Conservation (phyloP, 2,113 vertebrate genomes). For the Etheostoma spectabile region DNA sequence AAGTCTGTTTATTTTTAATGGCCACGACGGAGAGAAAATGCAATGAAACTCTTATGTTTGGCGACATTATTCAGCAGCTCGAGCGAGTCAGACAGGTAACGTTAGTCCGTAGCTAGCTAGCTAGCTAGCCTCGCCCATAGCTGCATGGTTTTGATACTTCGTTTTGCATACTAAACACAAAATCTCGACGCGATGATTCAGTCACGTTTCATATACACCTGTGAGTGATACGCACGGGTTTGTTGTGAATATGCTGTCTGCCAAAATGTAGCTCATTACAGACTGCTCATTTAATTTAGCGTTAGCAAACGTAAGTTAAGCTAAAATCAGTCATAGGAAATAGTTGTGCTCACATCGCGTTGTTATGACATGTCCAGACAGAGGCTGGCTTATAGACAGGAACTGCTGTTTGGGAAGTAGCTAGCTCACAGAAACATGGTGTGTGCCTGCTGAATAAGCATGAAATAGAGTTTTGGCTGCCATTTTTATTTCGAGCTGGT, state of each 20-base stretch:
- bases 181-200: fast-evolving
- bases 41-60: background rate
- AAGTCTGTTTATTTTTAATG: slow-evolving; percentile 73
- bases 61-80: background rate
- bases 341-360: slow-evolving; percentile 57
- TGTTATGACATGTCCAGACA: slow-evolving; percentile 73
- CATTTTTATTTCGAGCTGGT: background rate
- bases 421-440: background rate
- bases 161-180: background rate
- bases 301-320: slow-evolving; percentile 20
- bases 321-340: slow-evolving; percentile 57
- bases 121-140: slow-evolving; percentile 77
- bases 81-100: slow-evolving; percentile 27
- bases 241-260: background rate
- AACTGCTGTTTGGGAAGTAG: background rate
- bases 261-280: too few species aligned
- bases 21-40: background rate
- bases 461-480: background rate
- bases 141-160: slow-evolving; percentile 39
- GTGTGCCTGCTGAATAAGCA: background rate
- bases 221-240: fast-evolving
- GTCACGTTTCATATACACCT: fast-evolving
- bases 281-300: background rate
- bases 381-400: slow-evolving; percentile 1
- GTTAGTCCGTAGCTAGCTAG: slow-evolving; percentile 38